A percentile compares a stretch with the other conserved stretches of the same genome.
These are phyloP conservation scores for Reinhardtius hippoglossoides DNA, from an alignment of 2,113 vertebrate species.

Conservation along the genomic window DNA sequence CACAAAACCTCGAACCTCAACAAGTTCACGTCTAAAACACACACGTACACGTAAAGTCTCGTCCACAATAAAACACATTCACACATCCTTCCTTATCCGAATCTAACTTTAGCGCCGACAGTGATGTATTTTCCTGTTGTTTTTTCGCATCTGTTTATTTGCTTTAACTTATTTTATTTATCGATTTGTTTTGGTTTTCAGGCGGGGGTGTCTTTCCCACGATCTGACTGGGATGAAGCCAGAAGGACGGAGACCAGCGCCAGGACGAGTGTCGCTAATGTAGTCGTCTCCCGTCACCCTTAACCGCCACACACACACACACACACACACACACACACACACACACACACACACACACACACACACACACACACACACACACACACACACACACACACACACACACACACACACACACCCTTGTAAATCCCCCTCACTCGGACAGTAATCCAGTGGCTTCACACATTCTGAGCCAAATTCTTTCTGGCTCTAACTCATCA, in stretches of 20 bases:
- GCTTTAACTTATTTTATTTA: slow-evolving; percentile 57
- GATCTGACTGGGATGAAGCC: slow-evolving; percentile 53
- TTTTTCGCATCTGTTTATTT: slow-evolving; percentile 46
- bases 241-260: slow-evolving; percentile 18
- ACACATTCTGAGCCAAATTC: slow-evolving; percentile 41
- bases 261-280: slow-evolving; percentile 44
- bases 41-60: too few species aligned
- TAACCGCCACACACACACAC: slow-evolving; percentile 7
- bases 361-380: slow-evolving; percentile 4
- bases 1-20: too few species aligned
- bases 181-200: slow-evolving; percentile 49
- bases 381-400: slow-evolving; percentile 3
- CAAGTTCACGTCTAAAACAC: too few species aligned
- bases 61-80: not conserved
- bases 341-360: slow-evolving; percentile 9
- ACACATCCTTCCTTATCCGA: slow-evolving; percentile 2
- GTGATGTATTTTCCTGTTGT: slow-evolving; percentile 4
- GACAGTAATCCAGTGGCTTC: slow-evolving; percentile 41
- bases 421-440: slow-evolving; percentile 37
- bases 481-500: slow-evolving; percentile 21
- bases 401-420: slow-evolving; percentile 9
- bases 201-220: slow-evolving; percentile 69
- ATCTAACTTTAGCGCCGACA: slow-evolving; percentile 38
- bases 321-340: slow-evolving; percentile 8
- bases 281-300: slow-evolving; percentile 30